Percentiles rank a stretch among this genome's conserved stretches.
These are phyloP conservation scores for Heliornis fulica DNA, from an alignment of 2,113 vertebrate genomes.

Conservation along the genomic window DNA sequence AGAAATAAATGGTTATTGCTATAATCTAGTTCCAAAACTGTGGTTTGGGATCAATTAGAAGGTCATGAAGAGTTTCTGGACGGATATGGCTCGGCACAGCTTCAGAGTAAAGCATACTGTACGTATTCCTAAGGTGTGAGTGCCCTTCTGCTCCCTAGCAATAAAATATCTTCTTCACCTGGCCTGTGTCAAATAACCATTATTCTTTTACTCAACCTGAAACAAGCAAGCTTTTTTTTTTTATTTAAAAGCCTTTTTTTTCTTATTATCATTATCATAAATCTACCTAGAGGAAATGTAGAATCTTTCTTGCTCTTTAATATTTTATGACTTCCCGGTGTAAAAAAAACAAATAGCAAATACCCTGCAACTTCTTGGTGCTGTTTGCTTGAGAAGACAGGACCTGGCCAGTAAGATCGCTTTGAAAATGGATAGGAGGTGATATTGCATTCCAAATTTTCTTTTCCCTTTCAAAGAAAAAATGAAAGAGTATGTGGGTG, in stretches of 20 bases:
- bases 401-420: neutral
- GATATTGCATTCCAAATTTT: neutral
- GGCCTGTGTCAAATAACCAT: neutral
- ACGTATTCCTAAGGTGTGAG: neutral
- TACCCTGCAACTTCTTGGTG: neutral
- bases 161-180: neutral
- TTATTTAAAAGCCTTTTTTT: neutral
- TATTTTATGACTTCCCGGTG: neutral
- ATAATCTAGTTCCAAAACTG: neutral
- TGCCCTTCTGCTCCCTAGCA: neutral
- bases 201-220: neutral
- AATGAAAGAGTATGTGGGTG: neutral
- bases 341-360: neutral
- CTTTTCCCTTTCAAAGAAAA: neutral
- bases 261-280: neutral
- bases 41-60: conserved; percentile 30
- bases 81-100: neutral
- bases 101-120: neutral
- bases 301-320: neutral
- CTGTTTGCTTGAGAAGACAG: neutral
- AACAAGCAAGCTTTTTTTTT: neutral
- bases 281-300: neutral
- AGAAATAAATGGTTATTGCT: conserved; percentile 23
- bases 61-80: conserved; percentile 28
- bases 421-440: neutral